Base-by-base conservation (phyloP, 2,113 vertebrate genomes). In the Tupaia chinensis region DNA sequence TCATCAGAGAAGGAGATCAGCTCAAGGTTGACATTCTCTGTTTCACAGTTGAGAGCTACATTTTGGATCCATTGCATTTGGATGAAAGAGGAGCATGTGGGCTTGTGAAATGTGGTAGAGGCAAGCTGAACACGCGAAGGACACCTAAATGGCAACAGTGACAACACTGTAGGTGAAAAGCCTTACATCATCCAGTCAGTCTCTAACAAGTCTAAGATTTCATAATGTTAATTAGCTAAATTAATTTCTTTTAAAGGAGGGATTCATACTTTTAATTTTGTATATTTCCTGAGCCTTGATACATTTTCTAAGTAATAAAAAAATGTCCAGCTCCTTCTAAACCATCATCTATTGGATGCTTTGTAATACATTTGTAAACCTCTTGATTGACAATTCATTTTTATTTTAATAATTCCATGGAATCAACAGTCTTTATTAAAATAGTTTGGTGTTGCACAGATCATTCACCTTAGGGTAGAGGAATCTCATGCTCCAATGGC, bases 221-320 rank as follows among this genome's bases (percentile, higher is more conserved):
- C 65, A 83, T 78, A 73, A 88, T 58, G 79, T 72, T 92, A 92
- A 93, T 96, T 86, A 80, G 22, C 29, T 83, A 73, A 93, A 78
- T 93, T 91, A 80, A 96, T 60, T 96, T 88, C 84, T 86, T 16
- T 79, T 73, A 78, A 73, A 92, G 83, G 15, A 19, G 13, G 91
- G 73, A 82, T 68, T 89, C 29, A 76, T 90, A 66, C 69, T 69
- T 93, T 86, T 60, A 87, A 61, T 92, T 96, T 93, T 89, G 15
- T 60, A 4, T 65, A 85, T 74, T 8, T 94, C 10, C 61, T 89
- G 90, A 89, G 8, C n/a, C 22, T 87, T 89, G n/a, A 14, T 29
- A 78, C 6, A 78, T 34, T 89, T 85, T 85, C 23, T 54, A 81
- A 56, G 19, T 76, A 13, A 15, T 73, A 17, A 74, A 89, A 87